Evolutionary conservation across 2,888 invertebrate genomes (phyloP).

Genomic region (Creontiades dilutus): DNA sequence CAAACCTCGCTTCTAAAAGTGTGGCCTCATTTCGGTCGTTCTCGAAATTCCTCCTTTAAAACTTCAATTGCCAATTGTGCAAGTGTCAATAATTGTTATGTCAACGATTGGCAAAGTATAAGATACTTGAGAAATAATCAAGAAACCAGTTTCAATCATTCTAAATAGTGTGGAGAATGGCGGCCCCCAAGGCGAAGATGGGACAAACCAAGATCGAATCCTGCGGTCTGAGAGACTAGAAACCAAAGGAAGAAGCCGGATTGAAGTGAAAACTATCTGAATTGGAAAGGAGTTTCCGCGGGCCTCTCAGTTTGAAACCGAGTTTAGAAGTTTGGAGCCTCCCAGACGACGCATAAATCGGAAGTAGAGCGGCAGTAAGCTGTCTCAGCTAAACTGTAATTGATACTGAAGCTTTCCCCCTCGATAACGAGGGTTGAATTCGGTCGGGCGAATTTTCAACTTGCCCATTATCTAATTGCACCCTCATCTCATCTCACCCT

Average conservation of each 20-base stretch:
- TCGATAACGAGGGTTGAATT: not conserved
- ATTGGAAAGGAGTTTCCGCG: not conserved
- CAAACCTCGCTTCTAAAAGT: no score
- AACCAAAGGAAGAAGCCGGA: not conserved
- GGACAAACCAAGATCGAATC: not conserved
- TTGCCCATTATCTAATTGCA: not conserved
- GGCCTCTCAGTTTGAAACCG: not conserved
- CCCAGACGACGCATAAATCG: not conserved
- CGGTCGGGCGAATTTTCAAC: not conserved
- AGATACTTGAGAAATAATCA: no score
- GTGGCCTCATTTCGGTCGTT: no score
- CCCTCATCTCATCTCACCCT: not conserved
- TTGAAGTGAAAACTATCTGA: not conserved
- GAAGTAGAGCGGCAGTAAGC: slow-evolving; percentile 1
- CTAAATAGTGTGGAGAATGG: not conserved
- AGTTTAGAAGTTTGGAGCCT: not conserved
- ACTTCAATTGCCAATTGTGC: no score
- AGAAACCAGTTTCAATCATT: not conserved
- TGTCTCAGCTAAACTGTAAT: slow-evolving; percentile 1
- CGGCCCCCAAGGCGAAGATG: not conserved
- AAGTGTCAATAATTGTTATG: no score
- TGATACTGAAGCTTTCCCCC: slow-evolving; percentile 1
- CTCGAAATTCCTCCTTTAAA: no score
- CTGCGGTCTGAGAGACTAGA: not conserved
- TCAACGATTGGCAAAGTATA: no score